Conservation (phyloP, 2,797 vertebrate genomes). For the Buceros bicornis region DNA sequence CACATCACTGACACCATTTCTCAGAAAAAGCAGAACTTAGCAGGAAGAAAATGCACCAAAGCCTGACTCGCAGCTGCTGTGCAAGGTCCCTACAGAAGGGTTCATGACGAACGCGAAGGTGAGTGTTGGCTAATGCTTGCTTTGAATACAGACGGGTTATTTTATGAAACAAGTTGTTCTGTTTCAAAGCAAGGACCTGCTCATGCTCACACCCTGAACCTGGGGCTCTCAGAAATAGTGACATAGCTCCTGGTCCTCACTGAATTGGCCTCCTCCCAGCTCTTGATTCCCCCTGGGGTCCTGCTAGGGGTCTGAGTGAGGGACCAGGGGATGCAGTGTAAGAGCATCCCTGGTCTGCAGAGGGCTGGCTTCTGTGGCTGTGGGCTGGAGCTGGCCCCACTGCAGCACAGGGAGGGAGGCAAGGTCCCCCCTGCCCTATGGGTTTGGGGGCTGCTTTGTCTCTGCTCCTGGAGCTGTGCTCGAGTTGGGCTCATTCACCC, state of each 20-base stretch:
- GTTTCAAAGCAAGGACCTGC: background rate
- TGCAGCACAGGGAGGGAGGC: fast-evolving
- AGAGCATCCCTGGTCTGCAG: background rate
- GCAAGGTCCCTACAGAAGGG: background rate
- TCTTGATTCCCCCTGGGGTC: background rate
- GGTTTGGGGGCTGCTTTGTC: background rate
- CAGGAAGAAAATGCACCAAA: background rate
- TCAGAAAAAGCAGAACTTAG: background rate
- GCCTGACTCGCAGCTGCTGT: background rate
- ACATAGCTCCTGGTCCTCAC: background rate
- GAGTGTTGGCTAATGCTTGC: background rate
- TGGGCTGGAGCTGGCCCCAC: background rate
- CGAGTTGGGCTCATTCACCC: fast-evolving
- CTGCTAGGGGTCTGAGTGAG: background rate
- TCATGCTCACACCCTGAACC: background rate
- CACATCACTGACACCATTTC: background rate
- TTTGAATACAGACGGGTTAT: background rate
- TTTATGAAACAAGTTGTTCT: background rate
- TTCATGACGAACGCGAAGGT: background rate
- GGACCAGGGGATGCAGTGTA: background rate
- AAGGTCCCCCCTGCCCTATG: fast-evolving
- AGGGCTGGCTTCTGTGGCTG: background rate
- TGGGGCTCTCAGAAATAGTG: background rate
- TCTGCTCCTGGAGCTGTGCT: background rate
- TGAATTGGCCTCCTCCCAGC: background rate